Evolutionary conservation across 2,888 invertebrate species (phyloP).

Genomic region (Drosophila koepferae): DNA sequence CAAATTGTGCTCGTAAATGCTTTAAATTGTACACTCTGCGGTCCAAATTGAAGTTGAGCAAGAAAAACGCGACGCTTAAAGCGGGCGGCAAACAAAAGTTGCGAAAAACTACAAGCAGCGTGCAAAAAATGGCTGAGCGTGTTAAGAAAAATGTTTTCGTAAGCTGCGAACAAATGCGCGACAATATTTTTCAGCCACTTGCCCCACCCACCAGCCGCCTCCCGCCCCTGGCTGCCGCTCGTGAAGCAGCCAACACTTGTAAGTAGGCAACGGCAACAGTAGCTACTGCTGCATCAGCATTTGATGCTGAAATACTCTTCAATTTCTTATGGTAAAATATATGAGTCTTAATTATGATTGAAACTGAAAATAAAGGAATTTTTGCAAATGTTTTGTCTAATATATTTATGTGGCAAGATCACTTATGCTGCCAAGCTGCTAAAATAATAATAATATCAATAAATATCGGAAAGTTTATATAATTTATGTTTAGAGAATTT

Average conservation of each 20-base stretch:
- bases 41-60: conserved; percentile 69
- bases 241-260: conserved; percentile 15
- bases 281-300: conserved; percentile 1
- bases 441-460: no score
- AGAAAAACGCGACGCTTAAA: conserved; percentile 62
- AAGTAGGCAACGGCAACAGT: conserved; percentile 26
- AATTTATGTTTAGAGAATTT: no score
- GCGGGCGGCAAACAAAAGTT: conserved; percentile 61
- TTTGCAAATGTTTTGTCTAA: no score
- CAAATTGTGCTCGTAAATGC: conserved; percentile 79
- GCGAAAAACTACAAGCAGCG: conserved; percentile 59
- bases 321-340: not conserved
- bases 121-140: conserved; percentile 76
- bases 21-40: conserved; percentile 71
- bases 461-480: no score
- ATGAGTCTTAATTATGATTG: rapidly evolving
- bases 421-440: no score
- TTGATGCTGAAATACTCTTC: conserved; percentile 23
- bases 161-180: conserved; percentile 81
- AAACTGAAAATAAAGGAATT: no score
- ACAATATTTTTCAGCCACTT: conserved; percentile 71
- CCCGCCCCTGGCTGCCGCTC: conserved; percentile 26
- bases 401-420: no score
- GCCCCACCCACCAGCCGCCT: conserved; percentile 35
- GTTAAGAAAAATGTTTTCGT: conserved; percentile 80